Evolutionary conservation across 2,113 vertebrate genomes (phyloP).

Genomic region (Syngnathus scovelli): DNA sequence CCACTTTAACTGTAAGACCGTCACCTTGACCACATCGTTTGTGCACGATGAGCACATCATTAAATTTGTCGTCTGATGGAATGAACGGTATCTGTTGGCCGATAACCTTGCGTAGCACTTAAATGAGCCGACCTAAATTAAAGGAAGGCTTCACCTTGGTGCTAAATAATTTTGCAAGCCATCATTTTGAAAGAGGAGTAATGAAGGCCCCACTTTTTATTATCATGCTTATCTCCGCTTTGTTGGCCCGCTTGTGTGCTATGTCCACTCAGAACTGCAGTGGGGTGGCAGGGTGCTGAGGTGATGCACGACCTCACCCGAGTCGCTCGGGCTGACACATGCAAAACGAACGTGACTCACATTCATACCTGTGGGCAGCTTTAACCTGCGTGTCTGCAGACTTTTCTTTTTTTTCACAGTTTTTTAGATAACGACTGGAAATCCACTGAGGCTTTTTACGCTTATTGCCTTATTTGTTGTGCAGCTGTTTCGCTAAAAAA

Average conservation of each 20-base stretch:
- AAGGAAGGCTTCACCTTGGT: slow-evolving; percentile 10
- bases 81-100: not conserved
- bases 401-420: not conserved
- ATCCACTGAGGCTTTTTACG: not conserved
- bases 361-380: not conserved
- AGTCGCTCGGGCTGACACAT: not conserved
- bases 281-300: not conserved
- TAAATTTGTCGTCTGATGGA: not conserved
- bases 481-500: slow-evolving; percentile 18
- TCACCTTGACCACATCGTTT: not conserved
- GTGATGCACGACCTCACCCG: not conserved
- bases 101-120: not conserved
- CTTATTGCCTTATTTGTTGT: slow-evolving; percentile 7
- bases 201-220: slow-evolving; percentile 9
- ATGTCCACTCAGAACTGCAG: not conserved
- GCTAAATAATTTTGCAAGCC: slow-evolving; percentile 13
- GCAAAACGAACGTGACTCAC: not conserved
- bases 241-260: not conserved
- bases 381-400: not conserved
- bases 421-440: not conserved
- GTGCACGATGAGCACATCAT: not conserved
- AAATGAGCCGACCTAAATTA: not conserved
- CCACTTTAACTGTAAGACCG: not conserved
- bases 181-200: slow-evolving; percentile 18
- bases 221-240: not conserved